Base-by-base conservation (phyloP, 64 coral and sea anemone species). In the Pachyseris speciosa region DNA sequence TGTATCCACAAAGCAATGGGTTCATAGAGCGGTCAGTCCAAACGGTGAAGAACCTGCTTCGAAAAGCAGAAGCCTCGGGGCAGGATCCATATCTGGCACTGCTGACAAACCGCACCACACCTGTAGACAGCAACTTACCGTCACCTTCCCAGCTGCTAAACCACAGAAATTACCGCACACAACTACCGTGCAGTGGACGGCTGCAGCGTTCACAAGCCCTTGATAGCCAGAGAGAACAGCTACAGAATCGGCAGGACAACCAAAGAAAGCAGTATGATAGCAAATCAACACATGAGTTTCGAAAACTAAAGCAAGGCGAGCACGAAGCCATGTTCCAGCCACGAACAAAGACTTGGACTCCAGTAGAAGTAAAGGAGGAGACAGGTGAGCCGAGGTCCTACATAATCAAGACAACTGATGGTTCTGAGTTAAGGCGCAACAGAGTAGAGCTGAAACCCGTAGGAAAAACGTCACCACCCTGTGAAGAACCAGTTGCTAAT, bases 381-480 rank as follows among this genome's bases (percentile, higher is more conserved):
- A 11, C 31, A 0, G 28, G 51, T 32, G 68, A 87, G 37, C 85
- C 85, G 9, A 3, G 68, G 26, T 87, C 85, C 19, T 87, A 74
- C 37, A 53, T 59, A 5, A 26, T 87, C 5, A 57, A 87, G 25
- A 87, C 85, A 17, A 10, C 64, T 22, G 34, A 32, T 87, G 29
- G 85, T 5, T 74, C 85, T 36, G 85, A 74, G 68, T 39, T 87
- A 45, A 27, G 85, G 31, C 67, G 85, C 41, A 87, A 72, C 34
- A 41, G 67, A 13, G 37, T 74, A 9, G 67, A 87, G 28, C 41
- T 73, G 5, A 87, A 87, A 26, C 77, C 77, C 47, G 1, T 53
- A 29, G 43, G 12, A 2, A 40, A 77, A 57, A 50, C 63, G 31
- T 9, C 27, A 37, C 27, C 28, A 63, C 4, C 50, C 51, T 11